A percentile compares a stretch with the other conserved stretches of the same genome.
Evolutionary conservation across 2,888 invertebrate genomes (phyloP).

Genomic region (Hydropsyche betteni): DNA sequence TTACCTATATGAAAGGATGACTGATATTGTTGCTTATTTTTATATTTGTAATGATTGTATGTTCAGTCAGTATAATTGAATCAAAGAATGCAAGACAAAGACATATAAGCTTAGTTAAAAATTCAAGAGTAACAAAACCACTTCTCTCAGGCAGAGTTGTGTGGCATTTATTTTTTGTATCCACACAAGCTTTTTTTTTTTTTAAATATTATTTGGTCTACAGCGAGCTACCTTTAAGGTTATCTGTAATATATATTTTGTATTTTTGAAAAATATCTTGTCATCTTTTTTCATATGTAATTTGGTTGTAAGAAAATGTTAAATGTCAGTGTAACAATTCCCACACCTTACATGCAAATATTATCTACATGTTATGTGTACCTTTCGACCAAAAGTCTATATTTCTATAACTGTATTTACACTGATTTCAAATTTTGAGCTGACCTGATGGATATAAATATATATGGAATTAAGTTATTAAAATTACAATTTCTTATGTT

Average conservation of each 20-base stretch:
- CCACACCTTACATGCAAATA: slow-evolving; percentile 65
- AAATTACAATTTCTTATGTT: slow-evolving; percentile 71
- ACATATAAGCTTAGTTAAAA: slow-evolving; percentile 32
- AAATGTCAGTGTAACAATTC: slow-evolving; percentile 63
- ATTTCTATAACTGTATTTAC: slow-evolving; percentile 70
- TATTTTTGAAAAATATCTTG: slow-evolving; percentile 51
- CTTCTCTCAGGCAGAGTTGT: slow-evolving; percentile 33
- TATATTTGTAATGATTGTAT: slow-evolving; percentile 52
- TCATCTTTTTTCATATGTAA: slow-evolving; percentile 59
- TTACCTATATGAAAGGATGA: slow-evolving; percentile 51
- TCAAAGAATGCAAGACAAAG: slow-evolving; percentile 48
- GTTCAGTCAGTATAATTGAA: slow-evolving; percentile 47
- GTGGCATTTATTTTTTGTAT: slow-evolving; percentile 55
- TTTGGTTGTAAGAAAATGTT: slow-evolving; percentile 67
- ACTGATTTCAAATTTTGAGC: slow-evolving; percentile 70
- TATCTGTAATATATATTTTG: slow-evolving; percentile 39
- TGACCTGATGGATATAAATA: slow-evolving; percentile 71
- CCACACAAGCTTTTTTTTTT: slow-evolving; percentile 41
- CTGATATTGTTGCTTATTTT: slow-evolving; percentile 53
- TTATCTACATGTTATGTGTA: slow-evolving; percentile 69
- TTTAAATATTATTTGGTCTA: slow-evolving; percentile 41
- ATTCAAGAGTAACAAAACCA: slow-evolving; percentile 27
- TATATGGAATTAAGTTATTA: slow-evolving; percentile 71
- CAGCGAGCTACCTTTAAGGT: slow-evolving; percentile 40
- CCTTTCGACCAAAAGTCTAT: slow-evolving; percentile 59